Evolutionary conservation across 2,797 vertebrate species (phyloP), one percentile per base, ranked within the genome.

Genomic region (Loris lydekkerianus): DNA sequence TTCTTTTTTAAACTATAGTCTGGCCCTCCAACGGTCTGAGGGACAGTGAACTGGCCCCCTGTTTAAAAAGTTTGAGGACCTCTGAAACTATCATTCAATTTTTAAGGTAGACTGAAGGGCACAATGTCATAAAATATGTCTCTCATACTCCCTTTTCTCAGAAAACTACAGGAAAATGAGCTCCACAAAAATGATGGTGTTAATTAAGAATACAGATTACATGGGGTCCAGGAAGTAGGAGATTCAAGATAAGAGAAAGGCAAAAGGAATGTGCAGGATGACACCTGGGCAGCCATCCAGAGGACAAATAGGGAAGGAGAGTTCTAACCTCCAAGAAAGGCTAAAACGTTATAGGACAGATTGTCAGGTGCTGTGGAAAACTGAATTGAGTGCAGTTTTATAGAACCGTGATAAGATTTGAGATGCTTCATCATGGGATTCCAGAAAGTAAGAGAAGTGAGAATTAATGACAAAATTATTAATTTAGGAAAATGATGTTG

Each of bases 401-500:
- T 37, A 46, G 15, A 92, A 84, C 60, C 76, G 60, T 89, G 34
- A 34, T 49, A 67, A 92, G 61, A 88, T 67, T 3, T 85, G 46
- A 56, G 56, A 92, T 89, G 72, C 85, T 84, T 73, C 63, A 75
- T 17, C 43, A 40, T 77, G 77, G 78, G n/a, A 75, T 63, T 91
- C 34, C 40, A 85, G 40, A 70, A 91, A 65, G 53, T 60, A 43
- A 83, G 72, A 40, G 14, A 92, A 61, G 34, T 72, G 4, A 86
- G 91, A 93, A 91, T 7, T 78, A 88, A 70, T 81, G 46, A 75
- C 40, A 31, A 65, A 31, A 65, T 61, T 73, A 43, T 69, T 94
- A 53, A 82, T 75, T 91, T 86, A 94, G 49, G 60, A 93, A 83
- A 93, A 31, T 1, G 80, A 69, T 67, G 31, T 77, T 89, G 37